Base-by-base conservation (phyloP, 2,113 vertebrate species). In the Arvicanthis niloticus region DNA sequence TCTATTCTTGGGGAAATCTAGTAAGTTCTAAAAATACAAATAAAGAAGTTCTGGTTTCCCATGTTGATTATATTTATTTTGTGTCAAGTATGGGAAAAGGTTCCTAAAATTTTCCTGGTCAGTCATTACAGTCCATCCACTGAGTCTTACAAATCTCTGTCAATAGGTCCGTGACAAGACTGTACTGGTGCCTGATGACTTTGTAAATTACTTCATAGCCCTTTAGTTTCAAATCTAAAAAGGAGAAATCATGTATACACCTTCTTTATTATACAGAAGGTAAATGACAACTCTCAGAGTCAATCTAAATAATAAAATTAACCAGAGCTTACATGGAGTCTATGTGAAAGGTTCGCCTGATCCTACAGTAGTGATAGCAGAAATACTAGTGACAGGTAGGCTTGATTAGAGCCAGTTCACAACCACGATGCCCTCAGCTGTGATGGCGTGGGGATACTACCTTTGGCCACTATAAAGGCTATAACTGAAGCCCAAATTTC, bases 21-120 rank as follows among this genome's bases (percentile, higher is more conserved):
- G 70, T 45, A 67, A 76, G 91, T 88, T 93, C 94, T 96, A 96
- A 97, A 95, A 97, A 88, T 97, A 96, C 67, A 97, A 94, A 95
- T 81, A 80, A 78, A 91, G 97, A 95, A 97, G 84, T 82, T 11
- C 53, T 75, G 56, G 82, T 68, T 88, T 95, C 76, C 70, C 76
- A 82, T 81, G 19, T 73, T 92, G 93, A 96, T 86, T 86, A 91
- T 97, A 96, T 91, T 96, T 93, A 84, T 89, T 96, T 95, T 88
- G 70, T 96, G 72, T 88, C 90, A 88, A 95, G 82, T 82, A 89
- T 19, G 75, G 40, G 34, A 56, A 73, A 92, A 37, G 22, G 26
- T 85, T 80, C 90, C 88, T 29, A 84, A 68, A 91, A 65, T 80
- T 93, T 40, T 90, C 94, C 48, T 90, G 75, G 84, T 62, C 40